Conservation (phyloP, 2,888 invertebrate species). For the Poecilus cupreus region DNA sequence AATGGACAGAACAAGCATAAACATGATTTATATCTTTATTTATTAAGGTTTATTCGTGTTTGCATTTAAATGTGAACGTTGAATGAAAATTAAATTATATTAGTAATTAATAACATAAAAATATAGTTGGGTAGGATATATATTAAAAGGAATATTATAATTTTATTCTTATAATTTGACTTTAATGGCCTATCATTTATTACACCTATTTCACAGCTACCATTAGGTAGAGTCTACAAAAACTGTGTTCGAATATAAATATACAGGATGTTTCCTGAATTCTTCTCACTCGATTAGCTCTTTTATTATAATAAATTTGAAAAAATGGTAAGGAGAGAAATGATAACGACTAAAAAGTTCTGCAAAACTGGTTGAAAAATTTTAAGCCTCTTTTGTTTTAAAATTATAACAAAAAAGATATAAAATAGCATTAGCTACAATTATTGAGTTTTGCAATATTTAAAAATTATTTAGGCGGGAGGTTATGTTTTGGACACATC, state of each 20-base stretch:
- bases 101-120: not conserved
- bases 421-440: no score
- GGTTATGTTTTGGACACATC: no score
- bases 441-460: no score
- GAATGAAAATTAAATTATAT: not conserved
- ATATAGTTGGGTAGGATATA: not conserved
- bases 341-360: no score
- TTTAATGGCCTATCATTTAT: not conserved
- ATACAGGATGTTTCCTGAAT: no score
- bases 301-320: no score
- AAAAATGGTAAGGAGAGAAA: no score
- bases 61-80: not conserved
- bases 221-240: not conserved
- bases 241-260: not conserved
- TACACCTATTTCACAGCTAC: not conserved
- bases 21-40: not conserved
- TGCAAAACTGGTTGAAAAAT: no score
- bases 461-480: no score
- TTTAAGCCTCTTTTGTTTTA: no score
- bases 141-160: not conserved
- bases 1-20: conserved; percentile 8
- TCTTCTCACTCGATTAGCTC: no score
- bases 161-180: not conserved
- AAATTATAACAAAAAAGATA: no score
- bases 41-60: not conserved